Evolutionary conservation across 2,888 invertebrate genomes (phyloP), one percentile per base, ranked within the genome.

Genomic region (Rugalucina vietnamica): DNA sequence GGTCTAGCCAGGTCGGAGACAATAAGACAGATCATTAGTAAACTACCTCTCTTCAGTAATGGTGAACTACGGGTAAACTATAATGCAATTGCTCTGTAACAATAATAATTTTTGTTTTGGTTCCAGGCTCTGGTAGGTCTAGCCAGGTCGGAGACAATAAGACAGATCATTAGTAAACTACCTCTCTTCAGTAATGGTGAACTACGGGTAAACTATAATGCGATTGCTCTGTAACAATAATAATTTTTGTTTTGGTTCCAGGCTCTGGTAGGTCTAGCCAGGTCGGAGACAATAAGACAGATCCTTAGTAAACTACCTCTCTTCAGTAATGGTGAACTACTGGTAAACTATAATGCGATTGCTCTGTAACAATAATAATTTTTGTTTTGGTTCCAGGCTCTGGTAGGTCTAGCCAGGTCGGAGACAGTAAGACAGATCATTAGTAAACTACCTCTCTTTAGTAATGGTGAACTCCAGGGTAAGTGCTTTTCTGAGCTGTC

Each of bases 291-390:
- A 74, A 95, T 99, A 1, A 95, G 97, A 5, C 99, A 99, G 96
- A 99, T 99, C 92, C 97, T 99, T 83, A 97, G 98, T 91, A 99
- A 99, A 95, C 96, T 99, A 86, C 99, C 99, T 0, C 96, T 99
- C 84, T 98, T 99, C 95, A 98, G 98, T 78, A 97, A 97, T 92
- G 98, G 98, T 21, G 98, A 98, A 94, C 96, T 99, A 92, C 98
- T n/a, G n/a, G n/a, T n/a, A n/a, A n/a, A n/a, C n/a, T n/a, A n/a
- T n/a, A n/a, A n/a, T n/a, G n/a, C n/a, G n/a, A n/a, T n/a, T n/a
- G n/a, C n/a, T n/a, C n/a, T n/a, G n/a, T n/a, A n/a, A n/a, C n/a
- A n/a, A n/a, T n/a, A n/a, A n/a, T n/a, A n/a, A n/a, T n/a, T n/a
- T n/a, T 43, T 43, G 43, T 18, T 12, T 43, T 65, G 65, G 29